phyloP scores from a whole-genome alignment of 2,113 vertebrate genomes.

The Hippocampus guttulatus region DNA sequence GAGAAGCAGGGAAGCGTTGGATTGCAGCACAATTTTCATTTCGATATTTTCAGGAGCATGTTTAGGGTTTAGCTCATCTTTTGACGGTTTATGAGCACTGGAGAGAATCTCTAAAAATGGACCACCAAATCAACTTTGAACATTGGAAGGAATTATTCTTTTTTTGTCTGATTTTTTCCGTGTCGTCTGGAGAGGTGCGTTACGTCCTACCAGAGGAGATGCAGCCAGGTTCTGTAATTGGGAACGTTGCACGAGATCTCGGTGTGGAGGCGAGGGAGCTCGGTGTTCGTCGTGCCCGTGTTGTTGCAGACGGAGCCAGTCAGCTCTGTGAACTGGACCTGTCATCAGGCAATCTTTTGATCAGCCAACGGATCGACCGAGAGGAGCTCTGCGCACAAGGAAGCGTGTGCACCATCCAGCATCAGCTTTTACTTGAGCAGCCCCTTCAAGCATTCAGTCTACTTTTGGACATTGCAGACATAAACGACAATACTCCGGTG shows the following conservation, averaged over 20 bases:
- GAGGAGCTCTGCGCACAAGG: constrained; percentile 67
- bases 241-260: constrained; percentile 66
- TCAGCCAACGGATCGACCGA: constrained; percentile 69
- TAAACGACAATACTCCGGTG: constrained; percentile 71
- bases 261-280: constrained; percentile 51
- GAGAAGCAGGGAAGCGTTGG: constrained; percentile 31
- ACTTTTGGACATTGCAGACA: constrained; percentile 66
- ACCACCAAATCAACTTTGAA: constrained; percentile 15
- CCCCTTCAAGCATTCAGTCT: constrained; percentile 65
- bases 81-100: constrained; percentile 16
- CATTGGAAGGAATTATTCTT: constrained; percentile 33
- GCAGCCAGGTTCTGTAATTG: constrained; percentile 60
- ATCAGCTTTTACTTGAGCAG: constrained; percentile 67
- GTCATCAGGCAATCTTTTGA: constrained; percentile 64
- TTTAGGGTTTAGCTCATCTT: constrained; percentile 26
- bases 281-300: constrained; percentile 53
- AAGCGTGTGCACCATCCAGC: constrained; percentile 54
- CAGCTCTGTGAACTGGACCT: constrained; percentile 65
- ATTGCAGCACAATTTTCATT: constrained; percentile 38
- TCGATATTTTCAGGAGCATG: constrained; percentile 16
- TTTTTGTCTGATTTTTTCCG: constrained; percentile 24
- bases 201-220: constrained; percentile 70
- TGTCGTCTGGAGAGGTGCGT: constrained; percentile 56
- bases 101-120: constrained; percentile 25
- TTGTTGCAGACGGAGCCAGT: constrained; percentile 61